Percentiles rank a stretch among this genome's conserved stretches.
These are phyloP conservation scores for Nerophis lumbriciformis DNA, from an alignment of 2,113 vertebrate species.

Conservation along the genomic window DNA sequence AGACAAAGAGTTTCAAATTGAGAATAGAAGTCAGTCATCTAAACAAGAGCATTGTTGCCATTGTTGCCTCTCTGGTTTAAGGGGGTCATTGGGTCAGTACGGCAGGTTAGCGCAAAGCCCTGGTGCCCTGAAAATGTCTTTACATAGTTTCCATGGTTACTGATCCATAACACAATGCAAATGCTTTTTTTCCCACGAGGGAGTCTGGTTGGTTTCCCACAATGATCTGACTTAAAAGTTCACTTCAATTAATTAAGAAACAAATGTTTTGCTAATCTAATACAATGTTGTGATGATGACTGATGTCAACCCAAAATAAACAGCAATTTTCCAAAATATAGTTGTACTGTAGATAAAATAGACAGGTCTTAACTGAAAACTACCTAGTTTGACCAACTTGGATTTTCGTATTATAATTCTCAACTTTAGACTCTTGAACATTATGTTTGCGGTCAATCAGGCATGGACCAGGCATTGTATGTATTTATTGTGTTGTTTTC, in stretches of 20 bases:
- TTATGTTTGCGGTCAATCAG: too few relatives aligned
- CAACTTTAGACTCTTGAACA: too few relatives aligned
- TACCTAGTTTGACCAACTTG: too few relatives aligned
- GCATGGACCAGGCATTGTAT: too few relatives aligned
- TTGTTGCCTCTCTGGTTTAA: conserved; percentile 19
- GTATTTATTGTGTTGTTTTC: too few relatives aligned
- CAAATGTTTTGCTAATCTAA: background rate
- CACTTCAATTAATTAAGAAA: conserved; percentile 9
- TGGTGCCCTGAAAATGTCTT: conserved; percentile 26
- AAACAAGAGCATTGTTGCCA: conserved; percentile 10
- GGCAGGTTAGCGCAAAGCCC: conserved; percentile 35
- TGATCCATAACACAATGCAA: conserved; percentile 46
- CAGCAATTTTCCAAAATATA: too few relatives aligned
- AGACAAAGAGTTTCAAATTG: conserved; percentile 19
- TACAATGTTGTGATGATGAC: too few relatives aligned
- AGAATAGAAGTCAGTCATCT: background rate
- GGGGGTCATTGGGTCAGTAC: conserved; percentile 37
- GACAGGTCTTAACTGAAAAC: too few relatives aligned
- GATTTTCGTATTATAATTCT: too few relatives aligned
- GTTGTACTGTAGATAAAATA: too few relatives aligned
- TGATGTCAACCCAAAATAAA: too few relatives aligned
- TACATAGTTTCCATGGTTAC: conserved; percentile 47
- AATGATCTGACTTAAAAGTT: background rate
- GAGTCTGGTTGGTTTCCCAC: conserved; percentile 9
- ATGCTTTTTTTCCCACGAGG: conserved; percentile 41